Base-by-base conservation (phyloP, 2,888 invertebrate genomes). In the Sesia bembeciformis region DNA sequence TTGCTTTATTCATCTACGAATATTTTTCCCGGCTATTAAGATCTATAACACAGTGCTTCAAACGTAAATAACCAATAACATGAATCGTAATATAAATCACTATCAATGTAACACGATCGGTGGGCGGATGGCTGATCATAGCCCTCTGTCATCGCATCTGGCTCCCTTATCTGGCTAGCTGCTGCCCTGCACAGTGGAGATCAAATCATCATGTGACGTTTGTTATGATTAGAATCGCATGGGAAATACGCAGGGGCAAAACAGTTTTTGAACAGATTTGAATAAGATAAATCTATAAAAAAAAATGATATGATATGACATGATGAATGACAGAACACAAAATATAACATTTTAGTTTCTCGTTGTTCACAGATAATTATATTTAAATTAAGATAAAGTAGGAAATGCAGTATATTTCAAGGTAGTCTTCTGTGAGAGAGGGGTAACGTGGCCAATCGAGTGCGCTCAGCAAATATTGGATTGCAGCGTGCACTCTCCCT, bases 101-200 rank as follows among this genome's bases (percentile, higher is more conserved):
- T 70, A 72, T 71, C 67, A 63, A 54, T 62, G 84, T 74, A 84
- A 84, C 63, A 53, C 62, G 74, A 85, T 80, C 78, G 55, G 79
- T 81, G 84, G 85, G 85, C 76, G 85, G 72, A 75, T 72, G 74
- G 67, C 58, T 55, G 59, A 59, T 56, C 61, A 56, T 23, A 8
- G 23, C 7, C 8, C n/a, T 46, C n/a, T 46, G 46, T 39, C 52
- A 58, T 60, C 61, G 67, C 79, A 81, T 81, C 76, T 84, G 84
- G 83, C 72, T 69, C 57, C 67, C 67, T 79, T 81, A 83, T 84
- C 83, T 62, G 62, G 57, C 57, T 42, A 53, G 66, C 71, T 70
- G 72, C 74, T 70, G 72, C 77, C 63, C 62, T 53, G 62, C 58
- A 54, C 42, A 46, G 46, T 8, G 23, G 8, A 23, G 7, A 8